A percentile compares a stretch with the other conserved stretches of the same genome.
These are phyloP conservation scores for Bradypus variegatus DNA, from an alignment of 2,797 vertebrate genomes.

Conservation along the genomic window DNA sequence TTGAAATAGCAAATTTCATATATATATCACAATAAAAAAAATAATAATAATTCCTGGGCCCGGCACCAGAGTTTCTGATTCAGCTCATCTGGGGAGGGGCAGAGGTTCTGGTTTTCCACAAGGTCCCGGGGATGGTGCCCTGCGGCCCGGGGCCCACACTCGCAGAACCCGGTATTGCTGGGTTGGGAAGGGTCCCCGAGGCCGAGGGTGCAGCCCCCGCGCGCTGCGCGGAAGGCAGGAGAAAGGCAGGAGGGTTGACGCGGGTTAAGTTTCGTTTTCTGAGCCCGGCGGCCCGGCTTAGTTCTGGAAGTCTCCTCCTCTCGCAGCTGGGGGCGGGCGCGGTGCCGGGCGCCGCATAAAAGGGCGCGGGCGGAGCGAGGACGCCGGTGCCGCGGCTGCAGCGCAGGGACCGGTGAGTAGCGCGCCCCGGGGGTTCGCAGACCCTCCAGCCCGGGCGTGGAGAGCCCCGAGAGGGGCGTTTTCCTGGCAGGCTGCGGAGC, in stretches of 20 bases:
- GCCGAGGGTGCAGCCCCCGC: no score
- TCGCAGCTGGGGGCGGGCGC: rapidly evolving
- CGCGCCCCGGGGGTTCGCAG: no score
- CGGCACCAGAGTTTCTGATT: background rate
- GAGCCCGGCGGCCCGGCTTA: rapidly evolving
- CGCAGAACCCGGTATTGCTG: background rate
- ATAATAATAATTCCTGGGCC: background rate
- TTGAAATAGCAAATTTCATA: no score
- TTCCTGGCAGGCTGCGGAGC: background rate
- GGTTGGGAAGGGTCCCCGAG: no score
- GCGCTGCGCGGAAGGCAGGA: no score
- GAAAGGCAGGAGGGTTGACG: no score
- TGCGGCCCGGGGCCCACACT: background rate
- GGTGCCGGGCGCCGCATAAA: background rate
- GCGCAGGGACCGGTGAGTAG: background rate
- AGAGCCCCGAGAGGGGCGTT: background rate
- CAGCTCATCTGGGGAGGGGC: background rate
- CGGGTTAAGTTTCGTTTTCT: background rate
- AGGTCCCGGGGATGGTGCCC: background rate
- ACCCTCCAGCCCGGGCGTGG: rapidly evolving
- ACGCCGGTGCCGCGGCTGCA: rapidly evolving
- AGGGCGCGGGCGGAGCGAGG: rapidly evolving
- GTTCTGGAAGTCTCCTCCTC: background rate
- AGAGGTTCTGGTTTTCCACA: background rate
- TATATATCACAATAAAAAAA: no score